Conservation (phyloP, 2,113 vertebrate genomes). For the Sitta europaea region DNA sequence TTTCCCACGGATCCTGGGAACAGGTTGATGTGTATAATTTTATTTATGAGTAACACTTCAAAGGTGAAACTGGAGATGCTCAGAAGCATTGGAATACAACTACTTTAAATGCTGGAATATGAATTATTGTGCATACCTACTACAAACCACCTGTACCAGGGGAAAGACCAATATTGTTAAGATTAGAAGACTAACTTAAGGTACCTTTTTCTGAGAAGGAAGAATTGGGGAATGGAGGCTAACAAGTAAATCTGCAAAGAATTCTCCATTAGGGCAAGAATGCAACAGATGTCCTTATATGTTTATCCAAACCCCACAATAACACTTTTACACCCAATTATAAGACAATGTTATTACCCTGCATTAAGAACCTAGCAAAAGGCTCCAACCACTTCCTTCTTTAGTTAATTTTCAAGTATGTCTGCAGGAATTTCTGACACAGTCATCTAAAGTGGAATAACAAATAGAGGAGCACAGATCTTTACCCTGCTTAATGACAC, state of each 20-base stretch:
- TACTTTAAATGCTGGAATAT: background rate
- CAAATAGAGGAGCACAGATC: background rate
- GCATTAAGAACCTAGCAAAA: background rate
- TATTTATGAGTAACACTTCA: slow-evolving; percentile 18
- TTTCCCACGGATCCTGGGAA: background rate
- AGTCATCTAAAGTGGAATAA: background rate
- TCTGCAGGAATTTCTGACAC: background rate
- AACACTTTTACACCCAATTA: background rate
- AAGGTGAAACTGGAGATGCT: background rate
- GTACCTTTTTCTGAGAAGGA: background rate
- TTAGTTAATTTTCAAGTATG: background rate
- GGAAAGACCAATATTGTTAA: background rate
- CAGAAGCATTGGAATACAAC: background rate
- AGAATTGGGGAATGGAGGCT: background rate
- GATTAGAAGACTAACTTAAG: background rate
- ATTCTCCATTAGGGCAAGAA: background rate
- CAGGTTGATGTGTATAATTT: background rate
- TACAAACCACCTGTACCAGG: background rate
- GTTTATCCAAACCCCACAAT: background rate
- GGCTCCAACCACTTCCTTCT: background rate
- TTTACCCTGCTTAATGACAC: background rate
- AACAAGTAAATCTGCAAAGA: background rate
- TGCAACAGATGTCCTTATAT: background rate
- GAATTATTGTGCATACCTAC: background rate
- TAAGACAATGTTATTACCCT: background rate